Evolutionary conservation across 1,140 invertebrate species (phyloP), one percentile per base, ranked within the genome.

Genomic region (Cyclina sinensis): DNA sequence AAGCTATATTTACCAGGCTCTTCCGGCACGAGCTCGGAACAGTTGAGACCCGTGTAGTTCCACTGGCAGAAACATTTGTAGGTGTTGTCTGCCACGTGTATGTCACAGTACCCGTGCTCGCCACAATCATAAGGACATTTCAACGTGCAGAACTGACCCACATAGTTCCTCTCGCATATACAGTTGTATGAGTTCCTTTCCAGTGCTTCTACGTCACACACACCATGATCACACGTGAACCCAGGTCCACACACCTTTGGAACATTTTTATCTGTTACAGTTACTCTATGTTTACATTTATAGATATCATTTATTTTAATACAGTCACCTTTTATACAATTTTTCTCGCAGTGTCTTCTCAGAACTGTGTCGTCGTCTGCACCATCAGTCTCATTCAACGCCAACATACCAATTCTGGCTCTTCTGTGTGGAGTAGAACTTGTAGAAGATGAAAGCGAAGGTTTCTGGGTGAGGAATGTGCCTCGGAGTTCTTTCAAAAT

Each of bases 111-210:
- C 14, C 93, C 92, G 86, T 91, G 68, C 14, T 90, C 74, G 0
- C 93, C 92, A 88, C 94, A 94, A 65, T 94, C 91, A 35, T 92
- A 73, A 7, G 74, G 48, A 89, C 94, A 94, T 43, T 78, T 85
- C 27, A 91, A 65, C 3, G 89, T 78, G 89, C 94, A 94, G 35
- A 92, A 92, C 0, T 89, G 86, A 21, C 94, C 94, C 16, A 90
- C 89, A 84, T 90, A 94, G 0, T 88, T 90, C 0, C 59, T 57
- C 12, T 91, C 88, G 79, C 94, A 94, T 0, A 91, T 74, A 89
- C 94, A 94, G 18, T 68, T 86, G 70, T 88, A 89, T 0, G 54
- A 62, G 18, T 65, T 59, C 4, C 30, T 84, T 27, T 51, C 37
- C 16, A 65, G 54, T 16, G 48, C 65, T 65, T 81, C 35, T n/a